phyloP scores from a whole-genome alignment of 2,113 vertebrate genomes.

The Charadrius vociferus region DNA sequence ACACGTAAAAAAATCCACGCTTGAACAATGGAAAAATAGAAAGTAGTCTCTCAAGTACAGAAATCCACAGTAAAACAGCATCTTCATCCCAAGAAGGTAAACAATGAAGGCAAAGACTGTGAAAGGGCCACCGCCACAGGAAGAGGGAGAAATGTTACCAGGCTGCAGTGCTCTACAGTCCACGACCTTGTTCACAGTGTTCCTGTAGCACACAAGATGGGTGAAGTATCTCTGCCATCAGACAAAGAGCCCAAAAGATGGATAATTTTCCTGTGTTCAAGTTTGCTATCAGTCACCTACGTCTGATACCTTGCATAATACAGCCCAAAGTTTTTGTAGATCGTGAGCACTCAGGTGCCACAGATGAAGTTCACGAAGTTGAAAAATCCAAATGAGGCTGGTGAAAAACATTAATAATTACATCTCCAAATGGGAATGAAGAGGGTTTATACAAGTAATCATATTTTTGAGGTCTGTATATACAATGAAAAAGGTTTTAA shows the following conservation, averaged over 20 bases:
- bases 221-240: background rate
- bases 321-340: background rate
- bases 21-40: background rate
- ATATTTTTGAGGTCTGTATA: background rate
- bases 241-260: background rate
- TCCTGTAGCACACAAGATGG: background rate
- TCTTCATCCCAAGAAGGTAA: background rate
- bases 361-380: background rate
- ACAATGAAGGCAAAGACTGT: background rate
- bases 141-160: background rate
- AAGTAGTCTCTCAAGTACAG: background rate
- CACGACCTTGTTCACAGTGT: background rate
- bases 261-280: background rate
- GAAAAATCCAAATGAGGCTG: background rate
- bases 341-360: background rate
- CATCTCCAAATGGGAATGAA: background rate
- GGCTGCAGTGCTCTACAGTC: background rate
- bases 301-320: background rate
- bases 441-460: background rate
- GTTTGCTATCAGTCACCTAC: background rate
- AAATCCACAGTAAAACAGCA: background rate
- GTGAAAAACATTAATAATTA: background rate
- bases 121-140: background rate
- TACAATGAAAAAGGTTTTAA: background rate
- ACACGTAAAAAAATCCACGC: background rate